Conservation (phyloP, 1,140 invertebrate species). For the Drosophila nasuta region DNA sequence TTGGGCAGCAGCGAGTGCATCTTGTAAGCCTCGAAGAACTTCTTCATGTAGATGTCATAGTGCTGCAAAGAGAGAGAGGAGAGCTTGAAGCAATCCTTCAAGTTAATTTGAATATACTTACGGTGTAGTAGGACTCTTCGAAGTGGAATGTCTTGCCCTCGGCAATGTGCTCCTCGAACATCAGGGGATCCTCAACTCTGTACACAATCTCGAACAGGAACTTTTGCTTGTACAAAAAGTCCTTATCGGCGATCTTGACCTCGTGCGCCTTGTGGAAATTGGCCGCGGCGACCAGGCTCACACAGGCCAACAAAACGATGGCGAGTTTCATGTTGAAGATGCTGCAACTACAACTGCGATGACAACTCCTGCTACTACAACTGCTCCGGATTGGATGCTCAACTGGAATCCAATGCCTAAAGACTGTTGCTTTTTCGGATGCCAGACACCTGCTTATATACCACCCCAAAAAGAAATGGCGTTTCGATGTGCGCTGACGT, state of each 20-base stretch:
- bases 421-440: constrained; percentile 68
- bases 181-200: constrained; percentile 66
- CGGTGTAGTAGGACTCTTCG: constrained; percentile 54
- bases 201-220: constrained; percentile 76
- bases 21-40: constrained; percentile 73
- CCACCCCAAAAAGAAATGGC: constrained; percentile 4
- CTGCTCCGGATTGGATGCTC: constrained; percentile 75
- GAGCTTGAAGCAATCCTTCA: too few relatives aligned
- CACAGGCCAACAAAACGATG: constrained; percentile 70
- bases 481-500: neutral
- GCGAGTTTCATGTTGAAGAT: constrained; percentile 69
- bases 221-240: constrained; percentile 65
- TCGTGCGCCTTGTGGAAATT: constrained; percentile 60
- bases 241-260: constrained; percentile 67
- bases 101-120: constrained; percentile 38
- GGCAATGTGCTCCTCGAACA: constrained; percentile 70
- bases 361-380: constrained; percentile 38
- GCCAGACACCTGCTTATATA: constrained; percentile 53
- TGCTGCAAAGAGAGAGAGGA: constrained; percentile 25
- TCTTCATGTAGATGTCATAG: constrained; percentile 71
- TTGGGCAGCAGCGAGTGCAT: constrained; percentile 65
- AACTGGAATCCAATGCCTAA: constrained; percentile 75
- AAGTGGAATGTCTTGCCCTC: constrained; percentile 49
- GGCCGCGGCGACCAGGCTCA: constrained; percentile 70
- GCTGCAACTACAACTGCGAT: constrained; percentile 2